phyloP scores from a whole-genome alignment of 2,113 vertebrate genomes.

The Gracilinanus agilis region DNA sequence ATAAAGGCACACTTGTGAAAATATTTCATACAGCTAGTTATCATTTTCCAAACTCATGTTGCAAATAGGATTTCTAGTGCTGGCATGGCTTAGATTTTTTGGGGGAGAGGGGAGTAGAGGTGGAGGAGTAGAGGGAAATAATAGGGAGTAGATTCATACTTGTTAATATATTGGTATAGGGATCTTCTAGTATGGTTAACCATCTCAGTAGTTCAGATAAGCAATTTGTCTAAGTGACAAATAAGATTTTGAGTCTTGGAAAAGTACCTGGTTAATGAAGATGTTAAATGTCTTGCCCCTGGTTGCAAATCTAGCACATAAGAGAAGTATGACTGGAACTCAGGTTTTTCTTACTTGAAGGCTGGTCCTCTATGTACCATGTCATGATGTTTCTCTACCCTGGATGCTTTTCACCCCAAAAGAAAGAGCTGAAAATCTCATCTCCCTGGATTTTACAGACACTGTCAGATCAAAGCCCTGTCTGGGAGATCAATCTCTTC shows the following conservation, averaged over 20 bases:
- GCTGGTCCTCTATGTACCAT: neutral
- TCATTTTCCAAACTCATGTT: constrained; percentile 29
- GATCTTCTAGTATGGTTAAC: neutral
- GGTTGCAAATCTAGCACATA: neutral
- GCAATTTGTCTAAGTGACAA: neutral
- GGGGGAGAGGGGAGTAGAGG: neutral
- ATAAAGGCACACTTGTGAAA: constrained; percentile 21
- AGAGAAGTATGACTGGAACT: neutral
- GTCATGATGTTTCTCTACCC: neutral
- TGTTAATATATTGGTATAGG: neutral
- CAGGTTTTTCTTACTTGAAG: neutral
- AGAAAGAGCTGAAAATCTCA: constrained; percentile 51
- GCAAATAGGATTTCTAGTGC: constrained; percentile 22
- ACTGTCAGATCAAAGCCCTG: constrained; percentile 58
- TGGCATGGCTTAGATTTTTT: constrained; percentile 31
- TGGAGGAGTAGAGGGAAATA: neutral
- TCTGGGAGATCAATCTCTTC: constrained; percentile 49
- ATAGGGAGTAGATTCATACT: neutral
- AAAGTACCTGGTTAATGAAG: neutral
- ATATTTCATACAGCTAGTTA: constrained; percentile 24
- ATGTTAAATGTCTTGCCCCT: neutral
- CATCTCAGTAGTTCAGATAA: neutral
- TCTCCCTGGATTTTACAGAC: constrained; percentile 46
- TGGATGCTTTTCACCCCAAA: constrained; percentile 27
- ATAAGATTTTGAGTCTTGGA: neutral